Base-by-base conservation (phyloP, 1,140 invertebrate species). In the Sinonovacula constricta region DNA sequence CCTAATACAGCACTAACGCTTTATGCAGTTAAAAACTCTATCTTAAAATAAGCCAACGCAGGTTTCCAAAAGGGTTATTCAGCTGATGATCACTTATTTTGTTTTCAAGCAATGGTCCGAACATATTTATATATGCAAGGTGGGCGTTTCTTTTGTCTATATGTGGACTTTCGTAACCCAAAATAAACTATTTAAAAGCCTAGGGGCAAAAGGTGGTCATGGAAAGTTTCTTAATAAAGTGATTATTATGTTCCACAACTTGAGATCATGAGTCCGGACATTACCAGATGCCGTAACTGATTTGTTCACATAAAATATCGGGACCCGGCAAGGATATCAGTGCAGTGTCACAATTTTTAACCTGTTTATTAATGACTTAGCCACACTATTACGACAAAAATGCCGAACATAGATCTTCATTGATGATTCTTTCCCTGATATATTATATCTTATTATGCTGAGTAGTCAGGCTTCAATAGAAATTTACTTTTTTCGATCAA, bases 1-100 rank as follows among this genome's bases (percentile, higher is more conserved):
- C 2, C 30, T 22, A 54, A 53, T 57, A 22, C 36, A 45, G 10
- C 36, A 39, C 10, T n/a, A 18, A 26, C 34, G 2, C 54, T 18
- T 49, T 74, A 56, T 31, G 30, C 51, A 2, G 62, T 74, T 24
- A 22, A 24, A 0, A 74, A 67, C n/a, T 45, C 34, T 60, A 36
- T 65, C 10, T 39, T 80, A 33, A 18, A 66, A 22, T 57, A 70
- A 31, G 45, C n/a, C 1, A 62, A 72, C 24, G 51, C 68, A 12
- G 78, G 78, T 72, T 74, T 80, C 34, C 24, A 53, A 22, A n/a
- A n/a, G n/a, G n/a, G n/a, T n/a, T n/a, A 70, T 34, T 53, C 53
- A 10, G 59, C 69, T 14, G 22, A 57, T 7, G 78, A 80, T 34
- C 53, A 80, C 34, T 60, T 80, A 18, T 80, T 80, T 30, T 39